Base-by-base conservation (phyloP, 2,888 invertebrate genomes). In the Girardia tigrina region DNA sequence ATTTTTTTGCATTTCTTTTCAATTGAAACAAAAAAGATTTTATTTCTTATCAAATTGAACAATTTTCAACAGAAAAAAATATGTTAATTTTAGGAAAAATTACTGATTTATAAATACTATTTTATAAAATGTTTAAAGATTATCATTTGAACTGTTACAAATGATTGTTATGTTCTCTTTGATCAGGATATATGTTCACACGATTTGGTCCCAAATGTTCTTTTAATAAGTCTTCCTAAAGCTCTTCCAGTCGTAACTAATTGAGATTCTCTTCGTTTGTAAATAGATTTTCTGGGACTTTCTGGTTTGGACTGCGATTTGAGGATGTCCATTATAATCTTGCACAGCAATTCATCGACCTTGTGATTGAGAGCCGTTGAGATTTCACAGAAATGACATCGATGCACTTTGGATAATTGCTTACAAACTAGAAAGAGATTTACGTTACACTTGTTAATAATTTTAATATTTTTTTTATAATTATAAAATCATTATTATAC, bases 271-370 rank as follows among this genome's bases (percentile, higher is more conserved):
- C 56, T n/a, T 4, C 56, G 56, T n/a, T 56, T 56, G n/a, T 56
- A 56, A 56, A 56, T 56, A 20, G 56, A 56, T 23, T 56, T 56
- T n/a, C 56, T 56, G n/a, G 56, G 56, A 56, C 56, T 56, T 56
- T 56, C 56, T 56, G n/a, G 20, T 56, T 56, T 56, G 6, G n/a
- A 56, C 23, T 56, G 56, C 4, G 56, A 56, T 56, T 56, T 56
- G 56, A 56, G 56, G 23, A 56, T 56, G 23, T 56, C 56, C 56
- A 56, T 56, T 56, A 56, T 56, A 8, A 56, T 56, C n/a, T 56
- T 56, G 23, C 56, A 56, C 4, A 56, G 56, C n/a, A 56, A 56
- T 56, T 56, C 56, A 23, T 56, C 56, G n/a, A 56, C 56, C 23
- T 56, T 56, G n/a, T 56, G 56, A 56, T 56, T 56, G n/a, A 56